phyloP scores from a whole-genome alignment of 2,888 invertebrate genomes.

The Polyploca ridens region DNA sequence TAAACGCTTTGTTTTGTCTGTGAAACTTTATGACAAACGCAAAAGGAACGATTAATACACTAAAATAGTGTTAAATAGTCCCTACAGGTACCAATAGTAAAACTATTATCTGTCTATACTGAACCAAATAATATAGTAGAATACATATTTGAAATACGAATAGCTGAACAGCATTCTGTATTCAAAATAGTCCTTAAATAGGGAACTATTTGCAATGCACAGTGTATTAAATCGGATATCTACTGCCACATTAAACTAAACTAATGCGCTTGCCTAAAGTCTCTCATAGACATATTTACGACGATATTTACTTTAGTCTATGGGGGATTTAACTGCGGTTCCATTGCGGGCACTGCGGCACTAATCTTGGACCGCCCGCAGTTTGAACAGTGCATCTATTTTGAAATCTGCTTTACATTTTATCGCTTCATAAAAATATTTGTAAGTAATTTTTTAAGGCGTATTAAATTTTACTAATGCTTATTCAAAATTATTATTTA shows the following conservation, averaged over 20 bases:
- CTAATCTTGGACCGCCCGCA: background rate
- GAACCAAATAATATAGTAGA: too few relatives aligned
- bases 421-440: background rate
- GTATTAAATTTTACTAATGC: background rate
- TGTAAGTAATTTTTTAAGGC: too few relatives aligned
- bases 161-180: too few relatives aligned
- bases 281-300: conserved; percentile 1
- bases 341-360: background rate
- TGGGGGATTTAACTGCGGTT: conserved; percentile 8
- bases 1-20: too few relatives aligned
- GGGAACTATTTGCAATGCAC: too few relatives aligned
- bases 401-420: background rate
- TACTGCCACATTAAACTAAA: background rate
- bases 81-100: too few relatives aligned
- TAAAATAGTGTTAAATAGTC: too few relatives aligned
- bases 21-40: too few relatives aligned
- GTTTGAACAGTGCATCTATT: background rate
- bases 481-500: background rate
- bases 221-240: background rate
- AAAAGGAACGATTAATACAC: too few relatives aligned
- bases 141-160: too few relatives aligned
- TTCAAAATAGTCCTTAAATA: too few relatives aligned
- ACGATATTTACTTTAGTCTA: conserved; percentile 6
- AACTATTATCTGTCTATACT: too few relatives aligned
- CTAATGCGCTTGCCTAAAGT: background rate